phyloP scores from a whole-genome alignment of 2,888 invertebrate genomes.

The Fragum fragum region DNA sequence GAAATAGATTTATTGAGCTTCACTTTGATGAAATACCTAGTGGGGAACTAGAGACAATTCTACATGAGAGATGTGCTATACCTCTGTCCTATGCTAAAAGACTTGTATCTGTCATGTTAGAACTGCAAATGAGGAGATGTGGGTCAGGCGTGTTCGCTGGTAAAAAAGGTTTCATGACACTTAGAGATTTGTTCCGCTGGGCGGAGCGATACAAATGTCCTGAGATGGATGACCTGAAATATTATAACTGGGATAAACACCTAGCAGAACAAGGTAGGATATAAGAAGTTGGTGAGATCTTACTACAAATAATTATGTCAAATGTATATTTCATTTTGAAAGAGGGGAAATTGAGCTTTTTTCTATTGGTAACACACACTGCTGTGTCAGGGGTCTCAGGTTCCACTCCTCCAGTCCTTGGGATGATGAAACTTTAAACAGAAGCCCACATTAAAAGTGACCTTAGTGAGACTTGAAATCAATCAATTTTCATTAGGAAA shows the following conservation, averaged over 20 bases:
- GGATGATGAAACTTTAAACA: too few species aligned
- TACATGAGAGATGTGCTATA: conserved; percentile 95
- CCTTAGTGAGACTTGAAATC: too few species aligned
- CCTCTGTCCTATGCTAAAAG: conserved; percentile 95
- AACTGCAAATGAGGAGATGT: conserved; percentile 92
- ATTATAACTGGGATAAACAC: conserved; percentile 99
- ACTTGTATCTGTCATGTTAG: conserved; percentile 96
- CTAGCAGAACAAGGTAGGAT: conserved; percentile 91
- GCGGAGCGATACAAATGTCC: conserved; percentile 93
- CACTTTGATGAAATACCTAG: conserved; percentile 98
- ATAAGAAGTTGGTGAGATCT: too few species aligned
- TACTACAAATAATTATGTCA: too few species aligned
- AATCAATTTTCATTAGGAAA: too few species aligned
- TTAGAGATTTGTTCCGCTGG: conserved; percentile 98
- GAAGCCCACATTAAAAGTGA: too few species aligned
- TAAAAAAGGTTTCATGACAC: conserved; percentile 96
- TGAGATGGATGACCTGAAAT: conserved; percentile 87
- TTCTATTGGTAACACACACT: too few species aligned
- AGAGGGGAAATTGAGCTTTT: too few species aligned
- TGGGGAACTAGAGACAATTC: conserved; percentile 94
- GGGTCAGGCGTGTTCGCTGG: conserved; percentile 96
- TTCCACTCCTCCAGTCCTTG: too few species aligned
- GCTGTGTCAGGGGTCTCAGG: too few species aligned
- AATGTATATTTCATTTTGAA: too few species aligned
- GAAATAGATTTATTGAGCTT: conserved; percentile 98